A percentile compares a stretch with the other conserved stretches of the same genome.
Conservation (phyloP, 2,113 vertebrate genomes). For the Caranx melampygus region DNA sequence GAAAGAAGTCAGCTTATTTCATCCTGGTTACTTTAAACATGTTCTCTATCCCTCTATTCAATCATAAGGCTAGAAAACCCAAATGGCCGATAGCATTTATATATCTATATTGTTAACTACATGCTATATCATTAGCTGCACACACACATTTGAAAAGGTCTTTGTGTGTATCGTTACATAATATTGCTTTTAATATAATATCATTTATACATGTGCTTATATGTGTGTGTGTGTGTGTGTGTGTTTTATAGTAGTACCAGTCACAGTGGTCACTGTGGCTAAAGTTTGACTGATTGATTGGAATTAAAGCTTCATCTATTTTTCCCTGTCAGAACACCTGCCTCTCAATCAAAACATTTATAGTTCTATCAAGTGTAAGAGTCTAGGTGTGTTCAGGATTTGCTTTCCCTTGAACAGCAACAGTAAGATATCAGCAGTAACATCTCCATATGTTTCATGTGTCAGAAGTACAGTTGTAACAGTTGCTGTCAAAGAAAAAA, state of each 20-base stretch:
- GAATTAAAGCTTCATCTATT: neutral
- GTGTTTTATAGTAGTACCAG: neutral
- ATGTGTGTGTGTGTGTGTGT: neutral
- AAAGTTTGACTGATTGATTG: neutral
- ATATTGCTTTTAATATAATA: no score
- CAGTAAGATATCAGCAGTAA: neutral
- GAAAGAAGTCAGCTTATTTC: neutral
- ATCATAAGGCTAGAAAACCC: neutral
- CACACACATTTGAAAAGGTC: no score
- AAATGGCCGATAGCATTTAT: neutral
- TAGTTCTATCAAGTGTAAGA: neutral
- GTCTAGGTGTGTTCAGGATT: neutral
- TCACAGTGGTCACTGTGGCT: neutral
- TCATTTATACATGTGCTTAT: no score
- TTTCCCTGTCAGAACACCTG: neutral
- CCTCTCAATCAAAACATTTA: neutral
- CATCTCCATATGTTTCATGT: neutral
- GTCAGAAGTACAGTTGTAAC: neutral
- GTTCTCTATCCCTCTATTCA: neutral
- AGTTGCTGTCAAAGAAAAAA: no score
- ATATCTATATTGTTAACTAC: neutral
- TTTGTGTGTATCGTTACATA: neutral
- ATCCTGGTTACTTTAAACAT: constrained; percentile 6
- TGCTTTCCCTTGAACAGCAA: neutral
- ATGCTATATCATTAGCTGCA: no score